Base-by-base conservation (phyloP, 2,113 vertebrate genomes). In the Dicrurus megarhynchus region DNA sequence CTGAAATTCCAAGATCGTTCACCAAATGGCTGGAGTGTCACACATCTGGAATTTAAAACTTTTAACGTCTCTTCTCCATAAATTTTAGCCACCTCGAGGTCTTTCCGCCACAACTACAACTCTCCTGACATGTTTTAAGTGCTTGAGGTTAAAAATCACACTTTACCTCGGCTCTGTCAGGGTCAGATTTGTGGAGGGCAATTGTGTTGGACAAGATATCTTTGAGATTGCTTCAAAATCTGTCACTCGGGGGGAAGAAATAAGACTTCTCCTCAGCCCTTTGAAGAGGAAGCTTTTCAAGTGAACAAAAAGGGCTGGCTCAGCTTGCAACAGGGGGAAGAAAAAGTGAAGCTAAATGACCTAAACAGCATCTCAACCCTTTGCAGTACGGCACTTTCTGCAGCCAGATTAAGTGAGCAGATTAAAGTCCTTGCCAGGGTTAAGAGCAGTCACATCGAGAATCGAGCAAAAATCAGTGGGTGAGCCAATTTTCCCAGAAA, bases 1-100 rank as follows among this genome's bases (percentile, higher is more conserved):
- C 95, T 92, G 84, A 52, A 86, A 85, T 78, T 94, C 95, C 95
- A 81, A 6, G 12, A 91, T 69, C 28, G 0, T 80, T 92, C 75
- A 78, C 93, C 96, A 96, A 97, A 93, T 74, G 89, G 89, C 94
- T 89, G 89, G 80, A 78, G 49, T 89, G 84, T 35, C 28, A 73
- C 95, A 91, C 97, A 96, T 91, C 97, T 97, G 97, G 94, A 96
- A 94, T 89, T 96, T 91, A 41, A 81, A 70, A 79, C 80, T 61
- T 75, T 28, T 35, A 68, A 32, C 2, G 0, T 87, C 85, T 68
- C 95, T 77, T 67, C 55, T 86, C 89, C 78, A 84, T 97, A 96
- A 97, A 97, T 96, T 93, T 94, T 37, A 89, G 59, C 85, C 74
- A 94, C 70, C 89, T 92, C 56, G 41, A 96, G 95, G 91, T 80